These are phyloP conservation scores for Pseudomyrmex gracilis DNA, from an alignment of 1,140 invertebrate species.

Conservation along the genomic window DNA sequence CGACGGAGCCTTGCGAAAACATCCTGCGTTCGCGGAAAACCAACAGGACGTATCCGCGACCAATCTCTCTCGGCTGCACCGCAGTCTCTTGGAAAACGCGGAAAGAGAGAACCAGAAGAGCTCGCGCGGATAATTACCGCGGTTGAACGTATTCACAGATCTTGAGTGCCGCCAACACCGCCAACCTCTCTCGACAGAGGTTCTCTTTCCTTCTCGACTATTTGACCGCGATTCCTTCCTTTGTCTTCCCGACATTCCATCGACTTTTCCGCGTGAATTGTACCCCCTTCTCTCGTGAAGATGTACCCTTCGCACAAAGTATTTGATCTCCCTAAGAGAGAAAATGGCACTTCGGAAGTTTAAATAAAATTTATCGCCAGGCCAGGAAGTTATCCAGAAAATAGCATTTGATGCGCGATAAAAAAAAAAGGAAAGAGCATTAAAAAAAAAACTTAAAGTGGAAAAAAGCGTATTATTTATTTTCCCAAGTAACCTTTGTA, in stretches of 20 bases:
- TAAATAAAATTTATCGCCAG: not conserved
- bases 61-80: constrained; percentile 12
- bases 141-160: constrained; percentile 6
- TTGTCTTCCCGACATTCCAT: not conserved
- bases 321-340: not conserved
- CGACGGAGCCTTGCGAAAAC: constrained; percentile 73
- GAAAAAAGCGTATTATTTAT: too few relatives aligned
- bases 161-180: not conserved
- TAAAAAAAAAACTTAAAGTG: too few relatives aligned
- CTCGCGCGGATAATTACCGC: constrained; percentile 31
- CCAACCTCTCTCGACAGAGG: not conserved
- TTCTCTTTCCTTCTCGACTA: not conserved
- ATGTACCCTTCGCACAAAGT: not conserved
- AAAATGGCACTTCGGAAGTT: not conserved
- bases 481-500: too few relatives aligned
- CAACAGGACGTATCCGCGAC: constrained; percentile 61
- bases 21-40: constrained; percentile 74
- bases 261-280: not conserved
- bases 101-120: not conserved
- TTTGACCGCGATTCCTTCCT: not conserved
- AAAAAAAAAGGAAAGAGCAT: too few relatives aligned
- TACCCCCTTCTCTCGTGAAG: not conserved
- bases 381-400: not conserved
- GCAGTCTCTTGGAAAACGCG: constrained; percentile 4
- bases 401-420: too few relatives aligned